Evolutionary conservation across 2,888 invertebrate genomes (phyloP).

Genomic region (Aleiodes alternator): DNA sequence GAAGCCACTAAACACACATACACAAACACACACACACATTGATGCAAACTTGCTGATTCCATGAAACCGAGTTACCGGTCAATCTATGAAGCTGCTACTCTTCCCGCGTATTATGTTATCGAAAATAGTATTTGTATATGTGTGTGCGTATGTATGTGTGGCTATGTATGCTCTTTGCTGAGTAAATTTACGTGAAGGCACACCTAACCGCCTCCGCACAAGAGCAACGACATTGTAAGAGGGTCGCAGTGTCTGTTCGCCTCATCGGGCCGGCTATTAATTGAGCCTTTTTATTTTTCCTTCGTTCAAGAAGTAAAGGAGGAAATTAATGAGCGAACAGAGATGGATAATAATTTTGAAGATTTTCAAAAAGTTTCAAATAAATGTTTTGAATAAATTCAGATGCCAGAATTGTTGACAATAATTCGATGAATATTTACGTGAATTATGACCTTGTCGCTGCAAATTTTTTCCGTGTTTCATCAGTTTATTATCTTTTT

Average conservation of each 20-base stretch:
- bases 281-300: neutral
- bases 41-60: neutral
- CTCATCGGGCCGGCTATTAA: constrained; percentile 11
- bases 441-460: constrained; percentile 24
- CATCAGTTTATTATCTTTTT: neutral
- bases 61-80: constrained; percentile 4
- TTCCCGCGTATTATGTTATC: constrained; percentile 14
- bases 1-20: neutral
- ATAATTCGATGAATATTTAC: constrained; percentile 29
- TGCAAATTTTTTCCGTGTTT: constrained; percentile 1
- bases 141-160: constrained; percentile 15
- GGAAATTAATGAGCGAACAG: too few relatives aligned
- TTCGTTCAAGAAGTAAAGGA: too few relatives aligned
- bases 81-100: constrained; percentile 10
- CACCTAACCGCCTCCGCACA: constrained; percentile 41
- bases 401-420: neutral
- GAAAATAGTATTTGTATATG: neutral
- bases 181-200: constrained; percentile 47
- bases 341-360: too few relatives aligned
- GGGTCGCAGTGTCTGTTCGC: constrained; percentile 7
- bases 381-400: neutral
- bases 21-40: neutral
- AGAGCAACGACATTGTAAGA: constrained; percentile 43
- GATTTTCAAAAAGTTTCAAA: too few relatives aligned
- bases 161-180: constrained; percentile 37